phyloP scores from a whole-genome alignment of 1,140 invertebrate genomes.

The Neelides sp. region DNA sequence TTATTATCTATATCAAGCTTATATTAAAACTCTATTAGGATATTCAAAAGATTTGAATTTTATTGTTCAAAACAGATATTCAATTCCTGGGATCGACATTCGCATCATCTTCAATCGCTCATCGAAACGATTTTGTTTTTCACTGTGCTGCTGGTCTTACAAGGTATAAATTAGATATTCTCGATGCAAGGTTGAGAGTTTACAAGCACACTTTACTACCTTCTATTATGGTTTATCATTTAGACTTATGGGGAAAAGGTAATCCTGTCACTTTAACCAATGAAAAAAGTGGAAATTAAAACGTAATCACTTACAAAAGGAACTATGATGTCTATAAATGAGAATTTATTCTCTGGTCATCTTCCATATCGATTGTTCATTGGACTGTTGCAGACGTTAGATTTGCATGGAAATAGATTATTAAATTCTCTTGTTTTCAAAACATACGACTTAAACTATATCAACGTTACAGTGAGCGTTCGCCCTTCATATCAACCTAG shows the following conservation, averaged over 20 bases:
- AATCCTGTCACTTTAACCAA: slow-evolving; percentile 10
- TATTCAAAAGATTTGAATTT: slow-evolving; percentile 22
- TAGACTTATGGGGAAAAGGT: slow-evolving; percentile 3
- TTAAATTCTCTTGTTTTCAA: slow-evolving; percentile 13
- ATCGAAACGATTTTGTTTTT: background rate
- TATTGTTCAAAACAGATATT: slow-evolving; percentile 16
- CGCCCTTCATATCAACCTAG: slow-evolving; percentile 2
- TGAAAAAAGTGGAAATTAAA: slow-evolving; percentile 15
- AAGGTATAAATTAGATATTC: slow-evolving; percentile 6
- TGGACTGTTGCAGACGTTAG: slow-evolving; percentile 13
- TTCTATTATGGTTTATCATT: slow-evolving; percentile 3
- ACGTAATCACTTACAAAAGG: slow-evolving; percentile 11
- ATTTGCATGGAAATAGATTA: slow-evolving; percentile 10
- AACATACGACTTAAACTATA: background rate
- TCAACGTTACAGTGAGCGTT: slow-evolving; percentile 3
- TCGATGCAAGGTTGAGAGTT: slow-evolving; percentile 11
- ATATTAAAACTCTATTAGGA: too few species aligned
- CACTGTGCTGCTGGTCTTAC: background rate
- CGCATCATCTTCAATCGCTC: background rate
- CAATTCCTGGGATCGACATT: slow-evolving; percentile 14
- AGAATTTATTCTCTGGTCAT: slow-evolving; percentile 16
- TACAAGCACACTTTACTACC: slow-evolving; percentile 7
- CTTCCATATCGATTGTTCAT: slow-evolving; percentile 23
- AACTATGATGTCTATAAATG: slow-evolving; percentile 6
- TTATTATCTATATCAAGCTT: too few species aligned